These are phyloP conservation scores for Leucozona laternaria DNA, from an alignment of 2,888 invertebrate genomes.

Conservation along the genomic window DNA sequence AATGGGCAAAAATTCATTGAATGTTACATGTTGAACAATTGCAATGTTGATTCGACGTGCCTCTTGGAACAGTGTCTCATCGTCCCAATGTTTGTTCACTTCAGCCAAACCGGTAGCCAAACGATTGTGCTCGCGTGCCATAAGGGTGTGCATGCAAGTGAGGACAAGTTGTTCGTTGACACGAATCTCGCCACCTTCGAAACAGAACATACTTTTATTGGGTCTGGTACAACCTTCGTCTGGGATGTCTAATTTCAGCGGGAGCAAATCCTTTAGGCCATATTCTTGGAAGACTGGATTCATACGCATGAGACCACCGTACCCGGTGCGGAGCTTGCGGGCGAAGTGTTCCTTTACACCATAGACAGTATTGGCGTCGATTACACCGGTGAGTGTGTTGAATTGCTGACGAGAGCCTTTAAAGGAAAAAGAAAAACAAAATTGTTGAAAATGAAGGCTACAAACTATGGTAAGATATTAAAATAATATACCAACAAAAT, in stretches of 20 bases:
- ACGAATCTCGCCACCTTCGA: slow-evolving; percentile 96
- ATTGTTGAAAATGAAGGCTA: too few relatives aligned
- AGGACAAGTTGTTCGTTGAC: slow-evolving; percentile 96
- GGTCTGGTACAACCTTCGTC: slow-evolving; percentile 96
- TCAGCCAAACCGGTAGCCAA: slow-evolving; percentile 90
- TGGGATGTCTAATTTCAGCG: slow-evolving; percentile 94
- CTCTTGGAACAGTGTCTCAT: slow-evolving; percentile 95
- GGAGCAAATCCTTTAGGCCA: slow-evolving; percentile 93
- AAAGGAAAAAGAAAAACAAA: not conserved
- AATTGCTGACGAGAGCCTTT: slow-evolving; percentile 92
- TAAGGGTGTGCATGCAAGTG: slow-evolving; percentile 95
- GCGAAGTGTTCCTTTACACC: slow-evolving; percentile 93
- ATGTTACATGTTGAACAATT: slow-evolving; percentile 94
- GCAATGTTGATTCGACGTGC: slow-evolving; percentile 93
- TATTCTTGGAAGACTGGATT: slow-evolving; percentile 94
- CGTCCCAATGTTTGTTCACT: slow-evolving; percentile 96
- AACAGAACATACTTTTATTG: slow-evolving; percentile 95
- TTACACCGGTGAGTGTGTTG: slow-evolving; percentile 93
- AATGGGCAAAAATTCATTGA: slow-evolving; percentile 95
- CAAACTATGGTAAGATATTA: too few relatives aligned
- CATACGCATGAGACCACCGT: slow-evolving; percentile 93
- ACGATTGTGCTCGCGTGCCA: slow-evolving; percentile 96
- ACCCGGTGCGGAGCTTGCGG: slow-evolving; percentile 92
- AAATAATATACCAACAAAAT: too few relatives aligned
- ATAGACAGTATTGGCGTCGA: slow-evolving; percentile 96